Base-by-base conservation (phyloP, 1,140 invertebrate species). In the Batillaria attramentaria region DNA sequence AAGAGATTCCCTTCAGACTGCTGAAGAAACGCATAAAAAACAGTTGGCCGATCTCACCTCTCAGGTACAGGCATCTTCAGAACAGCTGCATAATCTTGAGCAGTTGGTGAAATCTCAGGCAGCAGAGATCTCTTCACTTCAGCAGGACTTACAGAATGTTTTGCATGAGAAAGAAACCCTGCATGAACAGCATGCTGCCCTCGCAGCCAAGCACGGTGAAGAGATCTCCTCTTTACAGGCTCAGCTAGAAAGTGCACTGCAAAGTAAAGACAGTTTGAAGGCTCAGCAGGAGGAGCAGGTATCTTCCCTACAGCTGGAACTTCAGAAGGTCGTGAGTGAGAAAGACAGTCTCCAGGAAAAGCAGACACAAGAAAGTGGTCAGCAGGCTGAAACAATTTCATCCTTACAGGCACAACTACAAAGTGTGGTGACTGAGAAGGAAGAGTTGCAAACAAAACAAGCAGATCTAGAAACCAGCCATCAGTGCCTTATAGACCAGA, bases 1-100 rank as follows among this genome's bases (percentile, higher is more conserved):
- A 24, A 73, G 46, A 46, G 80, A 78, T 70, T 66, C 77, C 46
- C 33, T 79, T 24, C 20, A 79, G 20, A 76, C 28, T 73, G 66
- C 75, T 42, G 74, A 82, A 68, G 39, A 72, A 3, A 37, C 66
- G 65, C 75, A 73, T 79, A 72, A 77, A 28, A 43, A 75, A 76
- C 35, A 75, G 41, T 28, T 74, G 28, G 31, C 62, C 4, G 72
- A 41, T 13, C 37, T 74, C 28, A 73, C 66, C 16, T 31, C 72
- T 20, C 28, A 74, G 57, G 37, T 79, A 10, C 57, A 79, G 16
- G 6, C 13, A 20, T 74, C 42, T 75, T 28, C 31, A 39, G 24
- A 8, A 8, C 28, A 54, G 13, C 8, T 79, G 37, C 57, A 73
- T 50, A 33, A 37, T 66, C 43, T 75, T 1, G 72, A 68, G 46